Conservation (phyloP, 2,888 invertebrate species). For the Eurytoma adleriae region DNA sequence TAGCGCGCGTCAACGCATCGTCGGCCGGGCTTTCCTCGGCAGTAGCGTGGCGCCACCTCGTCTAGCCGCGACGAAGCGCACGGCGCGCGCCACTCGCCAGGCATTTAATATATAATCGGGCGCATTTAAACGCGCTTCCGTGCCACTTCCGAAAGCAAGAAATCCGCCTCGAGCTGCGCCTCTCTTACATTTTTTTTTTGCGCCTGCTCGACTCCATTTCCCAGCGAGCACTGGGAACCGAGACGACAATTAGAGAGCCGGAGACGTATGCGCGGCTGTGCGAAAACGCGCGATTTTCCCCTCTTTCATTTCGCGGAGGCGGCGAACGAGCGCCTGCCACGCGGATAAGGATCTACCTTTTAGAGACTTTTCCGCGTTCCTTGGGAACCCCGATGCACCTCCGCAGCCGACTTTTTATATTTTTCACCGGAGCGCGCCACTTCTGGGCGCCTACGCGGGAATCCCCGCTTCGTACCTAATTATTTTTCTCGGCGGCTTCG, state of each 20-base stretch:
- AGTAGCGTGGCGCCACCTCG: slow-evolving; percentile 69
- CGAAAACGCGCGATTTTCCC: slow-evolving; percentile 52
- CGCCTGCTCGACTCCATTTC: background rate
- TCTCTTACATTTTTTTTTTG: background rate
- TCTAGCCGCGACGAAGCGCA: slow-evolving; percentile 25
- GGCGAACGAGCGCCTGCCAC: background rate
- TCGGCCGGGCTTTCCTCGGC: slow-evolving; percentile 61
- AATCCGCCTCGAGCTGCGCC: background rate
- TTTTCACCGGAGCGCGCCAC: background rate
- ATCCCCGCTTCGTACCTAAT: slow-evolving; percentile 27
- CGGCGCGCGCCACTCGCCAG: background rate
- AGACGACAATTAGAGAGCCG: slow-evolving; percentile 57
- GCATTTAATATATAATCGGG: slow-evolving; percentile 35
- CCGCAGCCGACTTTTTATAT: background rate
- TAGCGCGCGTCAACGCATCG: slow-evolving; percentile 68
- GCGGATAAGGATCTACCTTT: slow-evolving; percentile 50
- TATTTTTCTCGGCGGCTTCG: slow-evolving; percentile 31
- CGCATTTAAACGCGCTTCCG: slow-evolving; percentile 53
- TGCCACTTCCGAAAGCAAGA: slow-evolving; percentile 59
- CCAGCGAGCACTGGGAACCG: slow-evolving; percentile 46
- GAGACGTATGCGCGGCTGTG: slow-evolving; percentile 17
- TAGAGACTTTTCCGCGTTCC: slow-evolving; percentile 55
- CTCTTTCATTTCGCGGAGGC: slow-evolving; percentile 5
- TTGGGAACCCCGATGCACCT: slow-evolving; percentile 32
- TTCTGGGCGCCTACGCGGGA: background rate